These are phyloP conservation scores for Sabatieria punctata DNA, from an alignment of 2,888 invertebrate species.

Conservation along the genomic window DNA sequence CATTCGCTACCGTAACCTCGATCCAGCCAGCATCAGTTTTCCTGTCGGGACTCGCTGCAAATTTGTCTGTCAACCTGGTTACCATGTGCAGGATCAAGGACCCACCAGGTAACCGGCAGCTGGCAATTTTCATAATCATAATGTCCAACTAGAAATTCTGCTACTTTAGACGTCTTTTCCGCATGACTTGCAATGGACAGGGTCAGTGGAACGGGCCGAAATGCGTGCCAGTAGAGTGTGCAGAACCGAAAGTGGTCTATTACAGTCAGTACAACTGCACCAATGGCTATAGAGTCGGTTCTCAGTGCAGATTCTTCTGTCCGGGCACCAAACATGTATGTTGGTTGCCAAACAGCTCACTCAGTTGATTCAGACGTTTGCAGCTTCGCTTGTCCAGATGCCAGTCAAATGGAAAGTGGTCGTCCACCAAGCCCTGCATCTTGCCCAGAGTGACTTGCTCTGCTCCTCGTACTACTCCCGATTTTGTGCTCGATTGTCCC, in stretches of 20 bases:
- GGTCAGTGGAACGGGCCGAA: constrained; percentile 8
- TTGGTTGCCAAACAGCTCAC: too few species aligned
- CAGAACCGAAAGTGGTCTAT: constrained; percentile 3
- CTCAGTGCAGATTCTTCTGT: constrained; percentile 7
- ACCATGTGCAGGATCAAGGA: constrained; percentile 4
- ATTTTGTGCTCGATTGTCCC: neutral
- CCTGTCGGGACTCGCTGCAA: constrained; percentile 4
- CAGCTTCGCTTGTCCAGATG: neutral
- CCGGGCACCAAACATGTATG: constrained; percentile 3
- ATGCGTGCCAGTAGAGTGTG: constrained; percentile 5
- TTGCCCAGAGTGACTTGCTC: neutral
- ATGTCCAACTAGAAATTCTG: too few species aligned
- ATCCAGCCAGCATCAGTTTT: neutral
- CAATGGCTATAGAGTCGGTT: constrained; percentile 6
- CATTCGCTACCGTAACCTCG: neutral
- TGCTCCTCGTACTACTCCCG: too few species aligned
- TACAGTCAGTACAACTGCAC: constrained; percentile 9
- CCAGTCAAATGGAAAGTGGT: neutral
- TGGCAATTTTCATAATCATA: too few species aligned
- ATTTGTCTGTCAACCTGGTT: constrained; percentile 7
- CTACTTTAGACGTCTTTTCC: neutral
- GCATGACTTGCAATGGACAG: constrained; percentile 3
- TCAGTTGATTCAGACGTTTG: too few species aligned
- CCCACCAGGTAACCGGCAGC: too few species aligned
- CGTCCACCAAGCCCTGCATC: neutral